phyloP scores from a whole-genome alignment of 2,113 vertebrate species.

The Scatophagus argus region DNA sequence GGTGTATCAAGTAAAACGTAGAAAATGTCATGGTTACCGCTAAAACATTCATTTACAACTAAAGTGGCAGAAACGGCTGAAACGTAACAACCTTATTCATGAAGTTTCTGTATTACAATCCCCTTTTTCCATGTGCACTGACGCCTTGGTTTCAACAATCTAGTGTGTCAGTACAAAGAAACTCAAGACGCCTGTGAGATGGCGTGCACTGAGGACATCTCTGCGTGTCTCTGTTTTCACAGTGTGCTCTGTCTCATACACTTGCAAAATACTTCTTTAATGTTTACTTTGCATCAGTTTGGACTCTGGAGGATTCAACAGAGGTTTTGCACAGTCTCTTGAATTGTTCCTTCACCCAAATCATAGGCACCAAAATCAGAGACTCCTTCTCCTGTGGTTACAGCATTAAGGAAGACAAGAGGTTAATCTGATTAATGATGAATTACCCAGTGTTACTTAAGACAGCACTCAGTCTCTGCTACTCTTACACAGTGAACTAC shows the following conservation, averaged over 20 bases:
- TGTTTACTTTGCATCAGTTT: slow-evolving; percentile 67
- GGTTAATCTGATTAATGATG: slow-evolving; percentile 42
- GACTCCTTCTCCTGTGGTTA: not conserved
- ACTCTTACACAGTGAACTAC: slow-evolving; percentile 4
- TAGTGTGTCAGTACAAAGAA: slow-evolving; percentile 50
- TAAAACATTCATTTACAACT: not conserved
- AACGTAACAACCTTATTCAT: slow-evolving; percentile 5
- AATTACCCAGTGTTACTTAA: slow-evolving; percentile 35
- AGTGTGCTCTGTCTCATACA: slow-evolving; percentile 49
- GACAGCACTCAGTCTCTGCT: slow-evolving; percentile 18
- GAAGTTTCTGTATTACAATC: not conserved
- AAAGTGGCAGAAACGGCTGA: not conserved
- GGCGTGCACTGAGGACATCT: slow-evolving; percentile 38
- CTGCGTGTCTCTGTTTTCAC: slow-evolving; percentile 66
- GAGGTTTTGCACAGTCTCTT: slow-evolving; percentile 12
- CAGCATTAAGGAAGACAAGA: slow-evolving; percentile 12
- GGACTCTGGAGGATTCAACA: slow-evolving; percentile 27
- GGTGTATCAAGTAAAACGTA: not conserved
- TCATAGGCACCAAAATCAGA: slow-evolving; percentile 2
- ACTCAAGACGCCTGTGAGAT: slow-evolving; percentile 67
- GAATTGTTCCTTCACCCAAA: not conserved
- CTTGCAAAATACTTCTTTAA: slow-evolving; percentile 64
- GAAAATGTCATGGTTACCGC: not conserved
- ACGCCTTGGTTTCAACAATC: slow-evolving; percentile 38
- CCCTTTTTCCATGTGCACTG: slow-evolving; percentile 1